Evolutionary conservation across 92 coral and sea anemone genomes (phyloP).

Genomic region (Pocillopora meandrina): DNA sequence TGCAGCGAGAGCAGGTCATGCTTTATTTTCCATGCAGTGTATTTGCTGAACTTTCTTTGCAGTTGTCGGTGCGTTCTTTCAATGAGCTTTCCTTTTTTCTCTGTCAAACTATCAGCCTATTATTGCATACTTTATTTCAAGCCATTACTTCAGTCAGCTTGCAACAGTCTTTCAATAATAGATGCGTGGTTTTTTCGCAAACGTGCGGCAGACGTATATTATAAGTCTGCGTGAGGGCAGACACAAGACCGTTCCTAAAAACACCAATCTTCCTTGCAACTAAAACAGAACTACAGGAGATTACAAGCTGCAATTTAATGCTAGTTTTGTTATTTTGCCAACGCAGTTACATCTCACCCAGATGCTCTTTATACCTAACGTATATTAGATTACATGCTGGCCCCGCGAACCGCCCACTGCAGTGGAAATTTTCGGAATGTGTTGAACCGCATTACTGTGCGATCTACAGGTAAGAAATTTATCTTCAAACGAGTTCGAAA

Average conservation of each 20-base stretch:
- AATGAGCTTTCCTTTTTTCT: too few relatives aligned
- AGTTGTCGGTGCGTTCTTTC: not conserved
- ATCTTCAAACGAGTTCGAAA: too few relatives aligned
- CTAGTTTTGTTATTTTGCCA: not conserved
- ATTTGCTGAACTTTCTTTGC: not conserved
- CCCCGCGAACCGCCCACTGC: not conserved
- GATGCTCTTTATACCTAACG: not conserved
- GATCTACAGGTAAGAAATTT: too few relatives aligned
- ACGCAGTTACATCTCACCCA: constrained; percentile 1
- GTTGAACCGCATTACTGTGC: too few relatives aligned
- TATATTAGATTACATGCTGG: not conserved
- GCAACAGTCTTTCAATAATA: not conserved
- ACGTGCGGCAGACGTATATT: not conserved
- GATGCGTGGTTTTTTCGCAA: not conserved
- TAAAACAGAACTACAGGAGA: constrained; percentile 1
- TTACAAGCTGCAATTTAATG: not conserved
- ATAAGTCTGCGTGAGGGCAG: not conserved
- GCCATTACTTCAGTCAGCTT: too few relatives aligned
- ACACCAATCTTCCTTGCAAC: not conserved
- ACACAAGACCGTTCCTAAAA: not conserved
- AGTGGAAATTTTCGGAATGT: not conserved
- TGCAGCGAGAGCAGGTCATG: not conserved
- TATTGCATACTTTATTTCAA: too few relatives aligned
- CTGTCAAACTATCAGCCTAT: too few relatives aligned
- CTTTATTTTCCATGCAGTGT: not conserved